Conservation (phyloP, 2,888 invertebrate species). For the Agriopis aurantiaria region DNA sequence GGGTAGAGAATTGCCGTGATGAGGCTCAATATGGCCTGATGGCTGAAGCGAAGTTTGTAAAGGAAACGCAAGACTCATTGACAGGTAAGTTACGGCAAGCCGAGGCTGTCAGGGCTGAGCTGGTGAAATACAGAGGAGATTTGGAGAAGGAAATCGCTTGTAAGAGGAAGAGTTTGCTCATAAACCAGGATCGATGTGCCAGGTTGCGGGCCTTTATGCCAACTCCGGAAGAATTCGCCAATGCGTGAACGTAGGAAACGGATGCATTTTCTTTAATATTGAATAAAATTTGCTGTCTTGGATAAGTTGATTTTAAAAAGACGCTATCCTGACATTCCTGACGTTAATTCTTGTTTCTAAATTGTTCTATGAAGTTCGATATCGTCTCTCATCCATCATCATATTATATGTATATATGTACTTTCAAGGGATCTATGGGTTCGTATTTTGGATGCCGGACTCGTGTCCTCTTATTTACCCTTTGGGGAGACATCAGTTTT, state of each 20-base stretch:
- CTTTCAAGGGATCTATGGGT: too few relatives aligned
- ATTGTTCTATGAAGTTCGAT: too few relatives aligned
- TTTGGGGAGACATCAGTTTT: too few relatives aligned
- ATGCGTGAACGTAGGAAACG: slow-evolving; percentile 59
- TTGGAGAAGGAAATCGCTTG: slow-evolving; percentile 90
- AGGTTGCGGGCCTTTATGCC: slow-evolving; percentile 89
- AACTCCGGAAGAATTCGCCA: slow-evolving; percentile 88
- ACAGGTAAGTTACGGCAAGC: slow-evolving; percentile 88
- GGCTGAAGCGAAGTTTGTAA: slow-evolving; percentile 89
- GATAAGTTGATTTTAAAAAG: neutral
- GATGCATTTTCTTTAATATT: neutral
- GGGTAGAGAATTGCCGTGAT: slow-evolving; percentile 95
- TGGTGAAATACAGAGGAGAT: slow-evolving; percentile 88
- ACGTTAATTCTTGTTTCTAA: too few relatives aligned
- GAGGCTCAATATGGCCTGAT: slow-evolving; percentile 91
- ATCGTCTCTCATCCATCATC: too few relatives aligned
- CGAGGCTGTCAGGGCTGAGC: slow-evolving; percentile 79
- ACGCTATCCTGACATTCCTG: too few relatives aligned
- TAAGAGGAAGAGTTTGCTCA: slow-evolving; percentile 89
- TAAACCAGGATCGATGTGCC: slow-evolving; percentile 88
- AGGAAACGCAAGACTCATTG: slow-evolving; percentile 79
- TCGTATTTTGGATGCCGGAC: too few relatives aligned
- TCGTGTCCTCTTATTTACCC: too few relatives aligned
- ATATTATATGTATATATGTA: too few relatives aligned
- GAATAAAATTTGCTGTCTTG: slow-evolving; percentile 16